Conservation (phyloP, 2,888 invertebrate species). For the Lamellibrachia columna region DNA sequence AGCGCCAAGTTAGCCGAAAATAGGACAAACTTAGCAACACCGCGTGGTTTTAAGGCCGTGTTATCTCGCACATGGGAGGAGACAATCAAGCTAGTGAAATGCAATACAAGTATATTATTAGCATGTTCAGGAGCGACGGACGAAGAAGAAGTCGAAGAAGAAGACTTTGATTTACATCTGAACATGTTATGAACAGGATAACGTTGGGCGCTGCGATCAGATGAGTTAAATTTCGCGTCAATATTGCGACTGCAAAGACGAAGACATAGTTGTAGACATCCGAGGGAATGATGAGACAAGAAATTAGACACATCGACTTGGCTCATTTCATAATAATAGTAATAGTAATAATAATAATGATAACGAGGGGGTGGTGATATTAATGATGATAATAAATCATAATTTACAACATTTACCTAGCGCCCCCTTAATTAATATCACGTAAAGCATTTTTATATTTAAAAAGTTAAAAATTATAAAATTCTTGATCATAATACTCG, state of each 20-base stretch:
- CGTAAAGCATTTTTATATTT: background rate
- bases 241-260: background rate
- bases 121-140: background rate
- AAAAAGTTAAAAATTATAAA: background rate
- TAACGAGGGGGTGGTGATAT: background rate
- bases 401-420: background rate
- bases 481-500: background rate
- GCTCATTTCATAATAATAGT: background rate
- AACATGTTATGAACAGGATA: background rate
- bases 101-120: background rate
- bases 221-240: background rate
- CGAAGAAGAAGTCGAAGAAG: background rate
- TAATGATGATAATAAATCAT: background rate
- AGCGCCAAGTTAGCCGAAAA: background rate
- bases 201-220: background rate
- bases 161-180: background rate
- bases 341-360: background rate
- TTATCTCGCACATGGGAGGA: background rate
- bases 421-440: background rate
- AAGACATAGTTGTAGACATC: background rate
- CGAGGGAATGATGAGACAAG: background rate
- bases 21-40: background rate
- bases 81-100: background rate
- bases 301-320: background rate
- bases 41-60: background rate